A percentile compares a stretch with the other conserved stretches of the same genome.
Conservation (phyloP, 2,888 invertebrate species). For the Epinotia nisella region DNA sequence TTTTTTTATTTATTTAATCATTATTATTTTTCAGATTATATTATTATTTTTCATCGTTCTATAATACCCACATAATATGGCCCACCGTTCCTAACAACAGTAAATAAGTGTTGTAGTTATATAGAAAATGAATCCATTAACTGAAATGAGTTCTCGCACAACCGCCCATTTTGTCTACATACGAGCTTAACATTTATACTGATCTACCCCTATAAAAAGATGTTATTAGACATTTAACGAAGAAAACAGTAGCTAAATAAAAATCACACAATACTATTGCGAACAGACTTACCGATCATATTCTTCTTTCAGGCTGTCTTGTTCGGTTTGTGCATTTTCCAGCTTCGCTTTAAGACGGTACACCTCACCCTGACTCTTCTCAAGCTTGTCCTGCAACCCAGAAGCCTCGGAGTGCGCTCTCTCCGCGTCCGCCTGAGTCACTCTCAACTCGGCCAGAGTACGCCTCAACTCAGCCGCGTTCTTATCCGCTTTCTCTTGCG, state of each 20-base stretch:
- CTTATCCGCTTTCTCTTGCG: constrained; percentile 94
- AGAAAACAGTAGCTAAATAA: not conserved
- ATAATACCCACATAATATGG: not conserved
- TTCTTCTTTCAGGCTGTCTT: constrained; percentile 96
- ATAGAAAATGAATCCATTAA: constrained; percentile 16
- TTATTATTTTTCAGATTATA: too few relatives aligned
- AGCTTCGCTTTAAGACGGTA: constrained; percentile 96
- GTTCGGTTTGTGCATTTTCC: constrained; percentile 97
- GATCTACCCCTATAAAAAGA: not conserved
- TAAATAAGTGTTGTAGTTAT: not conserved
- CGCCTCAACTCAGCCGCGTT: constrained; percentile 92
- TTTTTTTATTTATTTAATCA: too few relatives aligned
- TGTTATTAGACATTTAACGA: not conserved
- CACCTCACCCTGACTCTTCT: constrained; percentile 97
- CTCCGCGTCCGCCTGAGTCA: constrained; percentile 96
- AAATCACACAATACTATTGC: not conserved
- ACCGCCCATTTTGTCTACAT: constrained; percentile 13
- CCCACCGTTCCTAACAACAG: not conserved
- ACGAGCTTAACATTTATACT: not conserved
- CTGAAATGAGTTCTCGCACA: constrained; percentile 3
- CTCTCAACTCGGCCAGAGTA: constrained; percentile 95
- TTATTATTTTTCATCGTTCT: not conserved
- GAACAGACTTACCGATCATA: constrained; percentile 87
- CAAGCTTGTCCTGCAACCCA: constrained; percentile 95
- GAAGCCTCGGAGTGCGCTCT: constrained; percentile 93